These are phyloP conservation scores for Hypocryptadius cinnamomeus DNA, from an alignment of 2,113 vertebrate genomes.

Conservation along the genomic window DNA sequence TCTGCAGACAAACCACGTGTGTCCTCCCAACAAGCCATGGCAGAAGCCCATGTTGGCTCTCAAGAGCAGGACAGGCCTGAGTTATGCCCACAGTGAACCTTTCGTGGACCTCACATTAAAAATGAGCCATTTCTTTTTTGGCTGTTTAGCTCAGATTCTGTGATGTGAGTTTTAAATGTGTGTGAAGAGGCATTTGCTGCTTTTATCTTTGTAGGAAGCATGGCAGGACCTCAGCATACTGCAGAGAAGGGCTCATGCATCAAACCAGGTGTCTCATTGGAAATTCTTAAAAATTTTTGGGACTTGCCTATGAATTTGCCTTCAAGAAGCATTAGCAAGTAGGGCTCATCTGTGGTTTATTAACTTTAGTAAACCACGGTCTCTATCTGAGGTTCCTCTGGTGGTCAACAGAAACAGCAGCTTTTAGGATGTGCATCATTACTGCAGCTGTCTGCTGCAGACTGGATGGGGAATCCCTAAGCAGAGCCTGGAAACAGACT, in stretches of 20 bases:
- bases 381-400: background rate
- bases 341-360: background rate
- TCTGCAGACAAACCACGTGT: background rate
- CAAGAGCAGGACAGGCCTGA: background rate
- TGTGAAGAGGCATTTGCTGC: background rate
- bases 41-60: background rate
- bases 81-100: background rate
- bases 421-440: background rate
- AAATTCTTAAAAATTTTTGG: background rate
- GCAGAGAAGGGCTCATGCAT: background rate
- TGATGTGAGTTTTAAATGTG: background rate
- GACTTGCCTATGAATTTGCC: background rate
- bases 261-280: background rate
- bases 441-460: background rate
- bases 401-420: background rate
- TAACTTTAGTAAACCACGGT: background rate
- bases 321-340: background rate
- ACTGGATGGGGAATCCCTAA: background rate
- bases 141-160: background rate
- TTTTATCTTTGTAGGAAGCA: background rate
- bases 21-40: background rate
- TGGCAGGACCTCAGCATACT: background rate
- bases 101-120: background rate
- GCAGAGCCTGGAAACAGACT: background rate
- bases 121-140: background rate